These are phyloP conservation scores for Anthoscopus minutus DNA, from an alignment of 2,113 vertebrate species.

Conservation along the genomic window DNA sequence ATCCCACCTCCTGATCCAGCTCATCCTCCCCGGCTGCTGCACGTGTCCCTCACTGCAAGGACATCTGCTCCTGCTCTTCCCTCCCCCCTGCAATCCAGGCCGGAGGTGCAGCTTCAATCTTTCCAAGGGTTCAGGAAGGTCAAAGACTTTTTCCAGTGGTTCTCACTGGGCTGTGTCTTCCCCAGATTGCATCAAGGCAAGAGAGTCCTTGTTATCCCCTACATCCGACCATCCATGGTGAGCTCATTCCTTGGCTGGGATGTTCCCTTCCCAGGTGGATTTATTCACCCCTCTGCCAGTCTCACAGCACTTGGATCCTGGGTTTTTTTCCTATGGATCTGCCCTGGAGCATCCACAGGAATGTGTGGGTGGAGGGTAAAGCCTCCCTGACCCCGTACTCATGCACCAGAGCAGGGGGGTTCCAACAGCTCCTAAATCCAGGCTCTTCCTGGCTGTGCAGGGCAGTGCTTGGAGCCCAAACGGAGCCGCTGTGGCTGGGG, in stretches of 20 bases:
- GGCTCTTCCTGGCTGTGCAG: background rate
- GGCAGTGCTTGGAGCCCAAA: background rate
- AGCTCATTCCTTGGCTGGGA: background rate
- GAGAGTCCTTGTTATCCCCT: background rate
- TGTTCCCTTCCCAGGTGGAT: background rate
- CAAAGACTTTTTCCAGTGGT: background rate
- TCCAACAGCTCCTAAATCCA: background rate
- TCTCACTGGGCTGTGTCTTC: background rate
- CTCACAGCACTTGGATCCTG: accelerated
- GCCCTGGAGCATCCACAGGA: background rate
- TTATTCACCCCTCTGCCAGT: background rate
- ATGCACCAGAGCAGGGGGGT: accelerated
- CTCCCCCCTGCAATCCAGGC: background rate
- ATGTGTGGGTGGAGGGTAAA: background rate
- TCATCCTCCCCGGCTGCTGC: background rate
- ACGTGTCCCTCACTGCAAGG: accelerated
- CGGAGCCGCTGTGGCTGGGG: background rate
- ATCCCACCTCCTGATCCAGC: background rate
- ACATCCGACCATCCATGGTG: background rate
- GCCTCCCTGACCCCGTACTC: accelerated
- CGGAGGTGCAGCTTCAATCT: background rate
- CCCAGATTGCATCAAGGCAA: background rate
- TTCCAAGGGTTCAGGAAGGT: background rate
- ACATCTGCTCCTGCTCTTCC: background rate
- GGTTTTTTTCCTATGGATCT: background rate